phyloP scores from a whole-genome alignment of 2,113 vertebrate species.

The Bos indicus region DNA sequence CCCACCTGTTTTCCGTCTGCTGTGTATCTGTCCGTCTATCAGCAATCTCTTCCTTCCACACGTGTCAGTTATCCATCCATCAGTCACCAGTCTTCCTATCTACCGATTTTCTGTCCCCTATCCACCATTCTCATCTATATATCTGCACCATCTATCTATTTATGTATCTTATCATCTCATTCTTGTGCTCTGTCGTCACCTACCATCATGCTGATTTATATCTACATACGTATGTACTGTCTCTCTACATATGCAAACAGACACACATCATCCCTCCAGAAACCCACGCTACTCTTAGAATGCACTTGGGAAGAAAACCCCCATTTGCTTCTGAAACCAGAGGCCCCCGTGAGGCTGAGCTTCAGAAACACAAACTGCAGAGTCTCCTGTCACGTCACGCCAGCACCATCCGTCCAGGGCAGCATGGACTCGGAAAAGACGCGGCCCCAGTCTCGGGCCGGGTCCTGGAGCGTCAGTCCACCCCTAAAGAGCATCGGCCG shows the following conservation, averaged over 20 bases:
- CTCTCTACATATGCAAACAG: not conserved
- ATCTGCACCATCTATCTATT: not conserved
- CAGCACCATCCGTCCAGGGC: fast-evolving
- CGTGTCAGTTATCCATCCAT: fast-evolving
- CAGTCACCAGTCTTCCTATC: not conserved
- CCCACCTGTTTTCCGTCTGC: not conserved
- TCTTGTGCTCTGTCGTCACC: fast-evolving
- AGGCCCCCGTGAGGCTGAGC: fast-evolving
- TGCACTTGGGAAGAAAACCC: not conserved
- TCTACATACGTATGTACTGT: fast-evolving
- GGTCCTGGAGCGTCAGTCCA: not conserved
- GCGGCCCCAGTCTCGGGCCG: fast-evolving
- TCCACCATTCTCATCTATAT: fast-evolving
- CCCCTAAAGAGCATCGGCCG: fast-evolving
- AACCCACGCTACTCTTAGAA: fast-evolving
- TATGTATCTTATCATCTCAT: not conserved
- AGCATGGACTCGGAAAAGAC: fast-evolving
- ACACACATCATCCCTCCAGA: not conserved
- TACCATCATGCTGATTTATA: fast-evolving
- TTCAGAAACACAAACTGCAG: not conserved
- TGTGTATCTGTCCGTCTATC: fast-evolving
- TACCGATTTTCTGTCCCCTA: not conserved
- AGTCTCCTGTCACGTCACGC: fast-evolving
- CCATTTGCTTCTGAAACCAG: not conserved
- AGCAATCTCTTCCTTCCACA: not conserved